Percentiles rank a stretch among this genome's conserved stretches.
These are phyloP conservation scores for Athalia circularis DNA, from an alignment of 2,888 invertebrate genomes.

Conservation along the genomic window DNA sequence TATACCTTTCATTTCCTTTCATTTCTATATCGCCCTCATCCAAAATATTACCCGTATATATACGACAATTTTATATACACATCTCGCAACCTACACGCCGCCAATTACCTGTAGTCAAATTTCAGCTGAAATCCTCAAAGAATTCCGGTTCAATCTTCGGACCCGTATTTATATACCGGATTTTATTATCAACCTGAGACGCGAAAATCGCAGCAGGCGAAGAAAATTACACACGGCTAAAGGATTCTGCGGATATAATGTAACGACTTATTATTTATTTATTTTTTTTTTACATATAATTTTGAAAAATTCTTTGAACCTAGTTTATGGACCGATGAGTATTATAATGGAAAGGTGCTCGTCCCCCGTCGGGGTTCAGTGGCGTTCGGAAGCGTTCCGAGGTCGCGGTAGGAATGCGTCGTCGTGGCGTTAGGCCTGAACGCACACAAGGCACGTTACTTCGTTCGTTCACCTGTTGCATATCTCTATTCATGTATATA, in stretches of 20 bases:
- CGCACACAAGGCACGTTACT: conserved; percentile 25
- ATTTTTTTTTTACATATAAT: no score
- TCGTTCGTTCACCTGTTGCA: conserved; percentile 24
- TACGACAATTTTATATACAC: no score
- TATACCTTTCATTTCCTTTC: conserved; percentile 45
- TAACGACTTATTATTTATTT: no score
- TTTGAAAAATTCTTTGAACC: conserved; percentile 60
- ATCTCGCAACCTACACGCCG: no score
- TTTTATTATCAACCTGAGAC: no score
- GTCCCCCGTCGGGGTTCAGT: conserved; percentile 23
- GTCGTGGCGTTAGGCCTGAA: conserved; percentile 32
- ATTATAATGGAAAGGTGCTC: background rate
- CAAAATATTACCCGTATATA: no score
- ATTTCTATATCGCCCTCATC: conserved; percentile 50
- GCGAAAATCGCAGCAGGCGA: no score
- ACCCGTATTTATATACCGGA: conserved; percentile 47
- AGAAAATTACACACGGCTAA: no score
- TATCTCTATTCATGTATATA: no score
- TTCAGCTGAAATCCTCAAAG: no score
- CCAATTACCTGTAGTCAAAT: no score
- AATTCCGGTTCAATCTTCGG: conserved; percentile 17
- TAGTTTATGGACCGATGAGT: conserved; percentile 31
- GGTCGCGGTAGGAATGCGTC: conserved; percentile 32
- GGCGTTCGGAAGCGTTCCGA: conserved; percentile 34
- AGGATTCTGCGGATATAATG: no score